Base-by-base conservation (phyloP, 2,797 vertebrate species). In the Poecilia picta region DNA sequence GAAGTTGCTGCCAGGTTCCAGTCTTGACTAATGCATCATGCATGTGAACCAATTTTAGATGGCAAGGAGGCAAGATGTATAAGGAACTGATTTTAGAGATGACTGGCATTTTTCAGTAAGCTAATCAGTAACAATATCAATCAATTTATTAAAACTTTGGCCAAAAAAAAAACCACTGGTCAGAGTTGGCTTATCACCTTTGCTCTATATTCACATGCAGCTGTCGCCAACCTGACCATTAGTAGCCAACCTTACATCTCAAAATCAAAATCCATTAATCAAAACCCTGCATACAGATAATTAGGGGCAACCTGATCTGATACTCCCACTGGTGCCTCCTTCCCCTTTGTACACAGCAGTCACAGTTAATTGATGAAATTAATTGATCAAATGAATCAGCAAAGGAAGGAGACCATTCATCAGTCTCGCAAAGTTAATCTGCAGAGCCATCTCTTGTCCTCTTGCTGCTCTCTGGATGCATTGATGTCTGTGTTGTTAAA, bases 321-420 rank as follows among this genome's bases (percentile, higher is more conserved):
- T 66, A 66, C 33, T 39, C 33, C 18, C 62, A 39, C 62, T 66
- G 62, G 33, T 6, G 1, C 16, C 33, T 66, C 62, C 62, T 39
- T 66, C 62, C 62, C 59, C 31, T 62, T 66, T 8, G 31, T 39
- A 33, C 33, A 23, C 33, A 66, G 15, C 62, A 66, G 62, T 66
- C 33, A 66, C 70, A 47, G 66, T 78, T 88, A 92, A 92, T 83
- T 82, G 88, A 91, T 90, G 77, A 88, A 85, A 91, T 87, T 81
- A 88, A 88, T 86, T 91, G 89, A 85, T 79, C 51, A 80, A 88
- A 88, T 82, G 72, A 81, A 87, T 91, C 85, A 89, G 64, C 71
- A n/a, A 77, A 76, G 59, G 79, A 77, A 64, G 75, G 59, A 77
- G 74, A 82, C 74, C 82, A 75, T 90, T 87, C 72, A 83, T 89